Conservation (phyloP, 2,113 vertebrate genomes). For the Columbina picui region DNA sequence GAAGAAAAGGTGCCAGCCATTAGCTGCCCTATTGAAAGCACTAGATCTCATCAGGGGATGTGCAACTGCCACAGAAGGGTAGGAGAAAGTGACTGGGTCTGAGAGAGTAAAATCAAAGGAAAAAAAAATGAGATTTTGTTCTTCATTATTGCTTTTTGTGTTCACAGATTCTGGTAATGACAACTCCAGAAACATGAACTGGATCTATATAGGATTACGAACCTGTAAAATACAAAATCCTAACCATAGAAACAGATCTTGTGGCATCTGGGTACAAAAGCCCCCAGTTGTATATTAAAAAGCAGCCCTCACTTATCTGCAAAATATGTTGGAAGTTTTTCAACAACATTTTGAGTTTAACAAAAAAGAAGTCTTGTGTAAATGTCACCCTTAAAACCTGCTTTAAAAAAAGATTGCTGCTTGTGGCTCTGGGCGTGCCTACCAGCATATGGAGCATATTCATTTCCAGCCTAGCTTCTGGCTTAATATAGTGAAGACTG, state of each 20-base stretch:
- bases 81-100: neutral
- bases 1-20: too few species aligned
- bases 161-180: neutral
- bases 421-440: neutral
- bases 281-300: rapidly evolving
- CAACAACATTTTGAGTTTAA: neutral
- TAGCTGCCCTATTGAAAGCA: too few species aligned
- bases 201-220: neutral
- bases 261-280: neutral
- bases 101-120: neutral
- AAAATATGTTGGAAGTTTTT: neutral
- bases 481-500: conserved; percentile 23
- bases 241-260: neutral
- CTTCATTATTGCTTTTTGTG: neutral
- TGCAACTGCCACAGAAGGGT: neutral
- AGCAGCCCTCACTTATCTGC: neutral
- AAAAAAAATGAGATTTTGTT: neutral
- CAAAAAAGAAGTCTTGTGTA: neutral
- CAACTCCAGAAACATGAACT: neutral
- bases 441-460: neutral
- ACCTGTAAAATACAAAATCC: neutral
- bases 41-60: too few species aligned
- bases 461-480: neutral
- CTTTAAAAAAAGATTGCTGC: neutral
- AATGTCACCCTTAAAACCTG: neutral